phyloP scores from a whole-genome alignment of 2,888 invertebrate species.

The Drosophila pseudotalamancana region DNA sequence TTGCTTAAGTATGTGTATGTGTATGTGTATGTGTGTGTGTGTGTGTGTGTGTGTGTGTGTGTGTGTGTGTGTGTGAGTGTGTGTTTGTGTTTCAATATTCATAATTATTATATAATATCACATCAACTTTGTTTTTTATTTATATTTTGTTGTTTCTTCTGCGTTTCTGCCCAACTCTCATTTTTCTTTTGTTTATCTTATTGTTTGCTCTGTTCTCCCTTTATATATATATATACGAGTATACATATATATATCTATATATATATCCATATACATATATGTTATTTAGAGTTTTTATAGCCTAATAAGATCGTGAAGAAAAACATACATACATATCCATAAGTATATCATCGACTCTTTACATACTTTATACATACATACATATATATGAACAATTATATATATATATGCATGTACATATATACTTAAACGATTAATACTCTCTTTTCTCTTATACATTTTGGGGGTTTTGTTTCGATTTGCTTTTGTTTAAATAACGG shows the following conservation, averaged over 20 bases:
- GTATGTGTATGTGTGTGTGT: constrained; percentile 3
- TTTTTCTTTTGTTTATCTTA: constrained; percentile 33
- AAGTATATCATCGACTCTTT: constrained; percentile 27
- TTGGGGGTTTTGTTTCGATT: constrained; percentile 50
- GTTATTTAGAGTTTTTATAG: constrained; percentile 45
- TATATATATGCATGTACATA: neutral
- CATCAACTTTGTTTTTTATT: constrained; percentile 83
- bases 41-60: constrained; percentile 17
- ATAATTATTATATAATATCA: constrained; percentile 83
- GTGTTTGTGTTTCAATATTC: constrained; percentile 60
- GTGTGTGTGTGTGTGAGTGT: constrained; percentile 28
- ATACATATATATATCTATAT: constrained; percentile 28
- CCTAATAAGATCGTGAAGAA: constrained; percentile 69
- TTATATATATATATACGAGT: constrained; percentile 24
- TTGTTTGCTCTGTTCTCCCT: constrained; percentile 42
- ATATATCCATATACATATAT: constrained; percentile 19
- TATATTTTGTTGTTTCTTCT: constrained; percentile 23
- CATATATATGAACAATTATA: constrained; percentile 40
- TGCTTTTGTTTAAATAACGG: constrained; percentile 50
- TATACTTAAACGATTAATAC: constrained; percentile 66
- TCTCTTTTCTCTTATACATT: constrained; percentile 57
- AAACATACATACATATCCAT: constrained; percentile 49
- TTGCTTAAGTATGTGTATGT: too few species aligned
- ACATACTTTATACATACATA: constrained; percentile 1
- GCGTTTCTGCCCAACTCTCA: constrained; percentile 18